Base-by-base conservation (phyloP, 1,140 invertebrate species). In the Meloidogyne chitwoodi region DNA sequence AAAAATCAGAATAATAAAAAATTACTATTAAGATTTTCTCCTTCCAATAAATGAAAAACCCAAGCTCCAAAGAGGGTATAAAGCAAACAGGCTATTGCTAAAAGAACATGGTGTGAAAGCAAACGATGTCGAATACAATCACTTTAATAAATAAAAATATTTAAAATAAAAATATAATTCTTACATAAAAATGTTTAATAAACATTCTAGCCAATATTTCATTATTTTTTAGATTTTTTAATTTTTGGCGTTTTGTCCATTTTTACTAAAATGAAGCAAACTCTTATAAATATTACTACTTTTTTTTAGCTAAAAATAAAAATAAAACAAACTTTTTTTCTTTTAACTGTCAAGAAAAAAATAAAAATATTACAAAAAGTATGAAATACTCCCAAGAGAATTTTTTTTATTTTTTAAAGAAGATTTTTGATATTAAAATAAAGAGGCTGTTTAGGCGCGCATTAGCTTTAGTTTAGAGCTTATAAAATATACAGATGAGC, bases 41-140 rank as follows among this genome's bases (percentile, higher is more conserved):
- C 71, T 63, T 73, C 71, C 56, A 73, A 73, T 41, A 61, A 34
- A 26, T 56, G 71, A 34, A 73, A 73, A 61, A 73, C 38, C 24
- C 61, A 63, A 31, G 71, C 71, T 26, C 71, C 71, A 22, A 73
- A 26, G 1, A 73, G 14, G 24, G 64, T 73, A 64, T 73, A 73
- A 19, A 64, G 24, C 38, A 73, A 34, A 73, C 71, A 73, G 16
- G 71, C 71, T 5, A 73, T 6, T 3, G 71, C 71, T 19, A 73
- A 24, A 19, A 73, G 29, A 31, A 73, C 31, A 24, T 73, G 71
- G 56, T 73, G 71, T 22, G 71, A 73, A 64, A 73, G 56, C 4
- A 73, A 22, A 8, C 48, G 19, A 8, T 56, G n/a, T 8, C 48
- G 19, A n/a, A 56, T 19, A 56, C 48, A 56, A 56, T 56, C n/a